Evolutionary conservation across 1,140 invertebrate species (phyloP), one percentile per base, ranked within the genome.

Genomic region (Caerostris darwini): DNA sequence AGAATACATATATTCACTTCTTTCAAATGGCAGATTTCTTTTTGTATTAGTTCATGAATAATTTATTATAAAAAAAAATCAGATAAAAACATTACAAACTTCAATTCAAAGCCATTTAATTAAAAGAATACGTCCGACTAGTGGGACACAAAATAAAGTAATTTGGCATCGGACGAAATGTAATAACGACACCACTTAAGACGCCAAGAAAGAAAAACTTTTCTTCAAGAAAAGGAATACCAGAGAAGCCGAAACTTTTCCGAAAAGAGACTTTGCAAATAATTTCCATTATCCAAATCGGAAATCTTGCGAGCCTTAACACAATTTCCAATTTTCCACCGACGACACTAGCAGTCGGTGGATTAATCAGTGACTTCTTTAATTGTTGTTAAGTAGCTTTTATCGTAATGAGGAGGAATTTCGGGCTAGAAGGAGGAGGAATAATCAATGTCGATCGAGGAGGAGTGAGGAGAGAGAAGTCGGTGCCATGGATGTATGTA

Each of bases 331-430:
- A 85, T 85, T 85, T 85, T 85, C 82, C 56, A 8, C 82, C n/a
- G 54, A n/a, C 82, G 57, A 85, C 82, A 85, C 56, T 85, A 19
- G 8, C 10, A 58, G 56, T 8, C 54, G 14, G 14, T 0, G 56
- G 58, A 85, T 85, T 56, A 85, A 85, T 85, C 82, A 58, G 57
- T n/a, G 82, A 85, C 17, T 34, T 1, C 57, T 58, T 19, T 85
- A 85, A 85, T 85, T 85, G 82, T 85, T 58, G 54, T 57, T 57
- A 85, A 85, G 17, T 85, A 58, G 56, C 82, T 85, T 85, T 85
- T 85, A 85, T 19, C 82, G 54, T 59, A 85, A 85, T 85, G 54
- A 59, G n/a, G n/a, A 10, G 56, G 7, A 12, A 58, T 85, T 85
- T 85, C 5, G 14, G 64, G 12, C 64, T n/a, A n/a, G 54, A 83